phyloP scores from a whole-genome alignment of 2,797 vertebrate genomes.

The Neopelma chrysocephalum region DNA sequence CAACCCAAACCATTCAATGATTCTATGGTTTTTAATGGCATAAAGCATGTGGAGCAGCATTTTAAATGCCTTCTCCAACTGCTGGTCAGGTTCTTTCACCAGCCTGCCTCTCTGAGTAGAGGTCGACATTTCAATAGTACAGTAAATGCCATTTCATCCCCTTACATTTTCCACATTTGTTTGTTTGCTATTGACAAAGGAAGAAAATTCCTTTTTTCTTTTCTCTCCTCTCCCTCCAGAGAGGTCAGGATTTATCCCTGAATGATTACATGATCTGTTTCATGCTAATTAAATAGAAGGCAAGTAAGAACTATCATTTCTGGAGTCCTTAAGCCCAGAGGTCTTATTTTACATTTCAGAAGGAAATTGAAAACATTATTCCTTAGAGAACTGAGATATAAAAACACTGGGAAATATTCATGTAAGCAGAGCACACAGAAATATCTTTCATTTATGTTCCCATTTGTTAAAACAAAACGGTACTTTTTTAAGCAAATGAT shows the following conservation, averaged over 20 bases:
- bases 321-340: conserved; percentile 53
- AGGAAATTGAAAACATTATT: conserved; percentile 64
- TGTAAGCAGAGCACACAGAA: conserved; percentile 47
- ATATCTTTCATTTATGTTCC: conserved; percentile 52
- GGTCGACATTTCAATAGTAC: not conserved
- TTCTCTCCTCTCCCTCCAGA: not conserved
- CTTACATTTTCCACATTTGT: not conserved
- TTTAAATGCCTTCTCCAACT: not conserved
- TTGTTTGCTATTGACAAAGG: not conserved
- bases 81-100: not conserved
- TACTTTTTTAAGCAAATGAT: conserved; percentile 63
- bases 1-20: not conserved
- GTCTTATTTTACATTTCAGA: conserved; percentile 68
- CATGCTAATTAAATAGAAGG: conserved; percentile 63
- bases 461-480: conserved; percentile 55
- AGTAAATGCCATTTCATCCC: not conserved
- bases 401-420: conserved; percentile 60
- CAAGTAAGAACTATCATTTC: conserved; percentile 15
- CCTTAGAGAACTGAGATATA: conserved; percentile 35
- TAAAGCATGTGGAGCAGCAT: not conserved
- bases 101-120: not conserved
- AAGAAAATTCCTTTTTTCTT: not conserved
- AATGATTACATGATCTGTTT: conserved; percentile 38
- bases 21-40: not conserved
- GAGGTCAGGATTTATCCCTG: conserved; percentile 24